These are phyloP conservation scores for Agriopis marginaria DNA, from an alignment of 2,888 invertebrate genomes.

Conservation along the genomic window DNA sequence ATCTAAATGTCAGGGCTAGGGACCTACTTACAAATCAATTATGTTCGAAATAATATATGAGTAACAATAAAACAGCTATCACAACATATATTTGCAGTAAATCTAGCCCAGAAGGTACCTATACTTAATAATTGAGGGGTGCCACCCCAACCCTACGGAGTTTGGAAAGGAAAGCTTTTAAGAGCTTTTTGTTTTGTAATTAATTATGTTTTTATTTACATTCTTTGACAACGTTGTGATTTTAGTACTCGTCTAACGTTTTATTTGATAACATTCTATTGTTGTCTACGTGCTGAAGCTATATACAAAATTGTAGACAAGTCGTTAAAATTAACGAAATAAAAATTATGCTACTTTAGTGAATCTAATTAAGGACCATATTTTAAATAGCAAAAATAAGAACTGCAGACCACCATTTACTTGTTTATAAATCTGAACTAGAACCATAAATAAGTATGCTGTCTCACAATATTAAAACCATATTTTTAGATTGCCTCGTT, in stretches of 20 bases:
- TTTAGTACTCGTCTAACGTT: slow-evolving; percentile 41
- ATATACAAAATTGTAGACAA: neutral
- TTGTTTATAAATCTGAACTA: slow-evolving; percentile 20
- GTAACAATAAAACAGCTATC: slow-evolving; percentile 38
- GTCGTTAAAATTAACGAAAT: neutral
- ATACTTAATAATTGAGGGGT: slow-evolving; percentile 76
- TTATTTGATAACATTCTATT: slow-evolving; percentile 34
- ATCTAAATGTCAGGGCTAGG: slow-evolving; percentile 46
- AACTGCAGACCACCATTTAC: neutral
- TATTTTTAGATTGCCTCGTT: slow-evolving; percentile 44
- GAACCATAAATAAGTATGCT: slow-evolving; percentile 32
- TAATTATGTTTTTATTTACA: slow-evolving; percentile 77
- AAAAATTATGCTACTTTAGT: neutral
- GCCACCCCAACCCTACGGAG: slow-evolving; percentile 79
- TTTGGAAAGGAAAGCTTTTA: slow-evolving; percentile 84
- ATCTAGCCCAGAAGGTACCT: slow-evolving; percentile 71
- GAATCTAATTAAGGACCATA: neutral
- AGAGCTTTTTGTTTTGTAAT: slow-evolving; percentile 85
- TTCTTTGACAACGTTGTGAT: slow-evolving; percentile 64
- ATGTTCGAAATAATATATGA: slow-evolving; percentile 36
- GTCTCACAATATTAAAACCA: slow-evolving; percentile 36
- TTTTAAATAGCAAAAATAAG: neutral
- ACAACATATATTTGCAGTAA: slow-evolving; percentile 67
- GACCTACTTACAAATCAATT: slow-evolving; percentile 41
- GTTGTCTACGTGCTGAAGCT: neutral